Evolutionary conservation across 2,797 vertebrate species (phyloP).

Genomic region (Lophotriccus pileatus): DNA sequence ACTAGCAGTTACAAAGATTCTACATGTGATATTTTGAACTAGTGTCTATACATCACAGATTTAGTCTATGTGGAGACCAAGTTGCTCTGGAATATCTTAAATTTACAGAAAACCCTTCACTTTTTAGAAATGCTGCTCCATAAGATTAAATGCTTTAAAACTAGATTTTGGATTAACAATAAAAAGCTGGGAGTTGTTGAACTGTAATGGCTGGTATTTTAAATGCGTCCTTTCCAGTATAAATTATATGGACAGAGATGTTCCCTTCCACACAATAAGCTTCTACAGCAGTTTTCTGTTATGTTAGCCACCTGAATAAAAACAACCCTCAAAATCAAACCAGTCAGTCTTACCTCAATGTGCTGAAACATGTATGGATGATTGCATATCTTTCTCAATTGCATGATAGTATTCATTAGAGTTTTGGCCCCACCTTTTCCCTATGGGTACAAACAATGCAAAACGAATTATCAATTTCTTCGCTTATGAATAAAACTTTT

Average conservation of each 20-base stretch:
- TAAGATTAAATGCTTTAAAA: neutral
- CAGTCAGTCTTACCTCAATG: constrained; percentile 80
- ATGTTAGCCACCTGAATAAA: neutral
- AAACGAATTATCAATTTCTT: neutral
- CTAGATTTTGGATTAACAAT: neutral
- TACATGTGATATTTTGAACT: neutral
- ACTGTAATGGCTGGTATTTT: rapidly evolving
- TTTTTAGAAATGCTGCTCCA: neutral
- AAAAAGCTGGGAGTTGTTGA: neutral
- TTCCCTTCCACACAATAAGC: neutral
- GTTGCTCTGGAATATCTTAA: neutral
- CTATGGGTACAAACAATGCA: constrained; percentile 65
- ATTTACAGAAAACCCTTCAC: rapidly evolving
- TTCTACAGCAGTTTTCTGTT: neutral
- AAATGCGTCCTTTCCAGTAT: neutral
- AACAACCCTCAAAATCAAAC: neutral
- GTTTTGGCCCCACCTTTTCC: constrained; percentile 98
- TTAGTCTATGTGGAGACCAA: neutral
- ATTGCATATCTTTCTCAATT: constrained; percentile 97
- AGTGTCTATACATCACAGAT: neutral
- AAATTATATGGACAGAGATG: neutral
- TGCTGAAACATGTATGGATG: constrained; percentile 98
- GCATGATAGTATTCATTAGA: constrained; percentile 99
- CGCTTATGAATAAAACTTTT: neutral
- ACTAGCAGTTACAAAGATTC: neutral